Evolutionary conservation across 2,113 vertebrate species (phyloP), one percentile per base, ranked within the genome.

Genomic region (Rattus rattus): DNA sequence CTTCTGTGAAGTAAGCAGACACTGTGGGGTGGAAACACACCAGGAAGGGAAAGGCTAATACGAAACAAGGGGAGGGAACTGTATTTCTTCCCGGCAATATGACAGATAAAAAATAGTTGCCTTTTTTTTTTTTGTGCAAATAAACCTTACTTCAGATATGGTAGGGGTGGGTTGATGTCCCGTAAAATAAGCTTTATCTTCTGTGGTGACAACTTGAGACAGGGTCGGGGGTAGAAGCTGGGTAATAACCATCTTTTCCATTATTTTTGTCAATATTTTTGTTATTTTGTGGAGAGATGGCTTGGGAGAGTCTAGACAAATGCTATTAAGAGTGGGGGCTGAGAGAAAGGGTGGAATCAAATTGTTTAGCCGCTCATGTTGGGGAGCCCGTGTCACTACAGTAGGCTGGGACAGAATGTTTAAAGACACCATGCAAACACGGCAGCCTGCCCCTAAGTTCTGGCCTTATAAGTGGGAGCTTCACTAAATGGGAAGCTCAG

Each of bases 121-220:
- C 98, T 98, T 98, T 98, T 97, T 98, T 98, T 98, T 98, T 97
- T 98, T 97, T 86, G 94, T 95, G 97, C 97, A 98, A 98, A 98
- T 98, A 98, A 98, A 98, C 98, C 98, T 98, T 97, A 96, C 97
- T 98, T 98, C 97, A 91, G 75, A 96, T 98, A 96, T 91, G 94
- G 95, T 92, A 94, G 96, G 89, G 96, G 87, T 43, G 7, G 83
- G 79, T 88, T 96, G 67, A 94, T 97, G 72, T 95, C 83, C 96
- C 95, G 81, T 65, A 96, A 98, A 98, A 96, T 95, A 79, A 73
- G 92, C 95, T 98, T 97, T 93, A 43, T 9, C 95, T 94, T 83
- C 87, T 91, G 52, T 88, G 87, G 43, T 97, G 94, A 96, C 96
- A 97, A 88, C 52, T 47, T 10, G 19, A 70, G 59, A 96, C 7